Evolutionary conservation across 2,888 invertebrate species (phyloP), one percentile per base, ranked within the genome.

Genomic region (Eudemis profundana): DNA sequence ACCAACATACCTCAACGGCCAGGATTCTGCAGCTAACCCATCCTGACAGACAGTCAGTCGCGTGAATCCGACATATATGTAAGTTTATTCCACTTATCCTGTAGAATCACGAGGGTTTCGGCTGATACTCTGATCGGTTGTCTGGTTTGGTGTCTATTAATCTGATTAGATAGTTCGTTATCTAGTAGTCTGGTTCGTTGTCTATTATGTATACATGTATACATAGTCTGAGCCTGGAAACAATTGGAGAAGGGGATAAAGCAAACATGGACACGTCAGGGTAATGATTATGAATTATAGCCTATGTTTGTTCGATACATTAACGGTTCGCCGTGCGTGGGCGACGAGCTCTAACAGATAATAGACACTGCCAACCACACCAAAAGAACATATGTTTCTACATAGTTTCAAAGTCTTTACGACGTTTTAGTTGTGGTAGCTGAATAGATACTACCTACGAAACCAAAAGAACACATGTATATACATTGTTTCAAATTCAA

Each of bases 211-310:
- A n/a, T n/a, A n/a, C n/a, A n/a, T n/a, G n/a, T n/a, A n/a, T n/a
- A n/a, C n/a, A n/a, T n/a, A n/a, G n/a, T n/a, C n/a, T n/a, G n/a
- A n/a, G n/a, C 49, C 27, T 50, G 23, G 23, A 15, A 7, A 8
- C 33, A 1, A n/a, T 10, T 33, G 8, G 33, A 33, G 33, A 33
- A 33, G 8, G 33, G 33, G 17, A 47, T 59, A 57, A 57, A 47
- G 36, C 7, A 38, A 60, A 60, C 51, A 29, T n/a, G 27, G 59
- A 59, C 65, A 60, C 21, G 60, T 65, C 65, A 47, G 23, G 7
- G 40, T 60, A 65, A 60, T 60, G 51, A 65, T 65, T 65, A 60
- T 65, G 60, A 47, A 65, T 65, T 59, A 65, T 51, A 38, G 19
- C 38, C 46, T 38, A 51, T 47, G 40, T 56, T 59, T 60, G 46